phyloP scores from a whole-genome alignment of 2,797 vertebrate species.

The Myotis findleyi region DNA sequence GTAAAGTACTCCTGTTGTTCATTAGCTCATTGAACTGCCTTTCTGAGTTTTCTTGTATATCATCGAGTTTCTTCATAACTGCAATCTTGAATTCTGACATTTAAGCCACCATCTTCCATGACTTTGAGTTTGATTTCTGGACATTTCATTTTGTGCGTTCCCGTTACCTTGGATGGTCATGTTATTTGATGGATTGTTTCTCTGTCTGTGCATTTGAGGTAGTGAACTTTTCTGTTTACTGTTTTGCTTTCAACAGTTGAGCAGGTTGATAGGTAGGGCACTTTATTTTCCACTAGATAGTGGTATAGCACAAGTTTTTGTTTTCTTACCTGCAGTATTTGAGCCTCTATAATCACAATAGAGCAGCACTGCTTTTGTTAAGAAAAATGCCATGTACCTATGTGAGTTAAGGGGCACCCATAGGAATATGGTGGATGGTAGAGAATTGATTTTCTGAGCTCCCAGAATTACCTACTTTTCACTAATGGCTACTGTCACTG shows the following conservation, averaged over 20 bases:
- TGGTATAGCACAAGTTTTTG: not conserved
- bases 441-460: not conserved
- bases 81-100: not conserved
- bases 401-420: not conserved
- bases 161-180: not conserved
- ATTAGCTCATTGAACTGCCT: not conserved
- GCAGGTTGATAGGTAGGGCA: not conserved
- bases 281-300: not conserved
- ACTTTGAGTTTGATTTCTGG: not conserved
- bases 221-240: not conserved
- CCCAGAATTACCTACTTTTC: not conserved
- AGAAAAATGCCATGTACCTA: not conserved
- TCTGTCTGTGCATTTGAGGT: not conserved
- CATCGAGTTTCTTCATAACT: not conserved
- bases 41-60: not conserved
- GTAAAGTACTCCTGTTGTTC: not conserved
- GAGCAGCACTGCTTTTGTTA: not conserved
- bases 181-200: not conserved
- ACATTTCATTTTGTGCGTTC: not conserved
- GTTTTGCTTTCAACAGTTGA: not conserved
- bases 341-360: not conserved
- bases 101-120: not conserved
- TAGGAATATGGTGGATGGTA: not conserved
- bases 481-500: not conserved
- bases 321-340: not conserved